A percentile compares a stretch with the other conserved stretches of the same genome.
Evolutionary conservation across 1,140 invertebrate species (phyloP).

Genomic region (Callitettix versicolor): DNA sequence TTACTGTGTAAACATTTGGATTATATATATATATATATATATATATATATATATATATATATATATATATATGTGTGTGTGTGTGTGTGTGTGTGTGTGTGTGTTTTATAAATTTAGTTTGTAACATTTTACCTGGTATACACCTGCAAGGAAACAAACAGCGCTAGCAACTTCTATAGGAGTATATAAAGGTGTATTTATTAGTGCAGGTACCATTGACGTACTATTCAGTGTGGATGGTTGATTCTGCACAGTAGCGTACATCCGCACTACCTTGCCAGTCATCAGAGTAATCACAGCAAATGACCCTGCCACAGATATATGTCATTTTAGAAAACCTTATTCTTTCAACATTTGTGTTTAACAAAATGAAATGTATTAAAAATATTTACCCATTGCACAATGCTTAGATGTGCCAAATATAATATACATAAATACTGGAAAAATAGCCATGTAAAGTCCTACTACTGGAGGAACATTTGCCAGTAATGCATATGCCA

Average conservation of each 20-base stretch:
- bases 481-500: conserved; percentile 84
- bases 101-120: too few relatives aligned
- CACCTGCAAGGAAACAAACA: conserved; percentile 54
- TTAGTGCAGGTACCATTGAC: too few relatives aligned
- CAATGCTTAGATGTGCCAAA: conserved; percentile 86
- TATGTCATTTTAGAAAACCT: too few relatives aligned
- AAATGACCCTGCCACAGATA: conserved; percentile 71
- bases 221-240: too few relatives aligned
- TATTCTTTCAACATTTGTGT: too few relatives aligned
- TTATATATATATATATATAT: too few relatives aligned
- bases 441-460: conserved; percentile 91
- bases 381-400: conserved; percentile 77
- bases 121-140: conserved; percentile 59
- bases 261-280: conserved; percentile 56
- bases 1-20: too few relatives aligned
- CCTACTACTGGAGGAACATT: conserved; percentile 80
- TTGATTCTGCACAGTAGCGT: too few relatives aligned
- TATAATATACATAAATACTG: conserved; percentile 77
- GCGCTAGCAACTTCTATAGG: conserved; percentile 54
- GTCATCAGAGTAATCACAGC: conserved; percentile 84
- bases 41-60: too few relatives aligned
- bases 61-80: too few relatives aligned
- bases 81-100: too few relatives aligned
- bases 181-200: conserved; percentile 34
- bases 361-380: too few relatives aligned